phyloP scores from a whole-genome alignment of 2,113 vertebrate genomes.

The Natator depressus region DNA sequence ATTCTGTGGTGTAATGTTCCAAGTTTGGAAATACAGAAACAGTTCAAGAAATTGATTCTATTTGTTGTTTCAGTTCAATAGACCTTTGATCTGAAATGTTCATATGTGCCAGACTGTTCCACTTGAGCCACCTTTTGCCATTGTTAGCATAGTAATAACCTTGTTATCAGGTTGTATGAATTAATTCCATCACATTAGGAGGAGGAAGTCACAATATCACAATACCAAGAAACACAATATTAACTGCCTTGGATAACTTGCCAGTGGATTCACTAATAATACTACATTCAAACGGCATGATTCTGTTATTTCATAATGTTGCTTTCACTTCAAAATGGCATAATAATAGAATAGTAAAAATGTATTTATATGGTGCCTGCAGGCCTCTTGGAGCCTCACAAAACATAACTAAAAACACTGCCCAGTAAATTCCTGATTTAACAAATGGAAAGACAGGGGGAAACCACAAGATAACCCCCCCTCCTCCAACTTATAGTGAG shows the following conservation, averaged over 20 bases:
- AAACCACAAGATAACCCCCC: neutral
- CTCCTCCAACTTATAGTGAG: neutral
- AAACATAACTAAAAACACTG: slow-evolving; percentile 14
- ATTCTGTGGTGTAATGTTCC: slow-evolving; percentile 33
- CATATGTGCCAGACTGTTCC: slow-evolving; percentile 44
- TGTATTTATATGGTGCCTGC: neutral
- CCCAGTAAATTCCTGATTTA: slow-evolving; percentile 2
- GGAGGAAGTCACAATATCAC: slow-evolving; percentile 26
- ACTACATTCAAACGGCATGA: neutral
- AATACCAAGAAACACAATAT: neutral
- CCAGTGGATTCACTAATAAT: slow-evolving; percentile 14
- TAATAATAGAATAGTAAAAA: slow-evolving; percentile 34
- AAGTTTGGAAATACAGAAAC: slow-evolving; percentile 62
- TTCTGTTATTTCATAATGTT: slow-evolving; percentile 44
- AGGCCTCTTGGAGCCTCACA: neutral
- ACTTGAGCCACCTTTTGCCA: slow-evolving; percentile 41
- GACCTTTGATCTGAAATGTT: slow-evolving; percentile 75
- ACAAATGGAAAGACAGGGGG: neutral
- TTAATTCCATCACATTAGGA: slow-evolving; percentile 70
- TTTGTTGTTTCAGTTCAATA: slow-evolving; percentile 74
- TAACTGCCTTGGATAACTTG: slow-evolving; percentile 39
- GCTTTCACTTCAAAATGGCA: slow-evolving; percentile 44
- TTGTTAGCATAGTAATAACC: slow-evolving; percentile 48
- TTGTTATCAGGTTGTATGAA: slow-evolving; percentile 65
- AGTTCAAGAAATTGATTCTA: slow-evolving; percentile 70